Evolutionary conservation across 2,888 invertebrate genomes (phyloP).

Genomic region (Ormyrus labotus): DNA sequence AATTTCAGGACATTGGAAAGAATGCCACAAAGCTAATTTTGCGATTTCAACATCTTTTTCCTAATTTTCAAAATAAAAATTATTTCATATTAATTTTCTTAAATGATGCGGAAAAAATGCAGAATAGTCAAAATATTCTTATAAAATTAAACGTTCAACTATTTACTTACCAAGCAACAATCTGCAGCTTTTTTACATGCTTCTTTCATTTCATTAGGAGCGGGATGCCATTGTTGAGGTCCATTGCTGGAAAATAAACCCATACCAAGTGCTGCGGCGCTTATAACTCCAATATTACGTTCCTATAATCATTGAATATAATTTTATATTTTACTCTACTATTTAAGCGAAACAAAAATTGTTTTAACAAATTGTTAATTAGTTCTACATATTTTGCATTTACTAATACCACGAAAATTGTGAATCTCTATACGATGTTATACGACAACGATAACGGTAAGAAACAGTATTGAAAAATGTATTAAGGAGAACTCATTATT

Average conservation of each 20-base stretch:
- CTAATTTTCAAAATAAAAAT: conserved; percentile 69
- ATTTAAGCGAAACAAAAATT: background rate
- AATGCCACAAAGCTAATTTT: conserved; percentile 83
- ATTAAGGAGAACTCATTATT: no score
- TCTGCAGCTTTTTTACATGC: conserved; percentile 80
- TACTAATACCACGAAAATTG: background rate
- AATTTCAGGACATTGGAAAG: conserved; percentile 79
- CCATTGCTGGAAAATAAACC: conserved; percentile 87
- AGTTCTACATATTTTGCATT: background rate
- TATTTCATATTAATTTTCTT: background rate
- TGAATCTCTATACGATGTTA: background rate
- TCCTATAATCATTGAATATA: conserved; percentile 74
- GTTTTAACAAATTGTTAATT: background rate
- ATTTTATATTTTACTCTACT: background rate
- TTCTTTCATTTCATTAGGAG: conserved; percentile 80
- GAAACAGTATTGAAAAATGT: background rate
- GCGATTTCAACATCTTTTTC: conserved; percentile 82
- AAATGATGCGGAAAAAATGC: no score
- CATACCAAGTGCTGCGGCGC: conserved; percentile 89
- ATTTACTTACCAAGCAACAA: conserved; percentile 81
- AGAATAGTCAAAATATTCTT: no score
- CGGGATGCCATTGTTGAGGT: conserved; percentile 89
- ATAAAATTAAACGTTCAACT: background rate
- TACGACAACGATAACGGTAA: background rate
- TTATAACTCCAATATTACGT: conserved; percentile 87